These are phyloP conservation scores for Elaphurus davidianus DNA, from an alignment of 2,113 vertebrate genomes.

Conservation along the genomic window DNA sequence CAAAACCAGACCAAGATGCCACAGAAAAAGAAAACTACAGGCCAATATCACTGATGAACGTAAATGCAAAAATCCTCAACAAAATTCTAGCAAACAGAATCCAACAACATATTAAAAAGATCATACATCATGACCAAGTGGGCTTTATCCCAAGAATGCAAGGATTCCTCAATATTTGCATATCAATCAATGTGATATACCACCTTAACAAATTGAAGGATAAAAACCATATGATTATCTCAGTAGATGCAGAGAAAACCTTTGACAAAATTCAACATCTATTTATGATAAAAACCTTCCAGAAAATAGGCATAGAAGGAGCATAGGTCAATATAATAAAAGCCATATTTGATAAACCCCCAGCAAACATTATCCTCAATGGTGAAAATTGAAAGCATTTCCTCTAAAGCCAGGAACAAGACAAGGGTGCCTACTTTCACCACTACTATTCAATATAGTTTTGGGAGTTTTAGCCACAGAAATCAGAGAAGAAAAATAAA, in stretches of 20 bases:
- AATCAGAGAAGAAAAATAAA: background rate
- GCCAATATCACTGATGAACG: background rate
- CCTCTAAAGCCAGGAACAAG: background rate
- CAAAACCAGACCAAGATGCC: background rate
- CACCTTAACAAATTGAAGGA: background rate
- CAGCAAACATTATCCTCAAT: background rate
- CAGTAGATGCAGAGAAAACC: background rate
- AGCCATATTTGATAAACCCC: background rate
- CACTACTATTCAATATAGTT: background rate
- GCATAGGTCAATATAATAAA: background rate
- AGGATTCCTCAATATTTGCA: background rate
- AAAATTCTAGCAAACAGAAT: background rate
- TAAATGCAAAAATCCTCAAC: background rate
- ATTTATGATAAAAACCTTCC: background rate
- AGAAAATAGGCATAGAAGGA: background rate
- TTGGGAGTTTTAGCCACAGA: background rate
- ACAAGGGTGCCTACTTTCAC: background rate
- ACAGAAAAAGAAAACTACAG: background rate
- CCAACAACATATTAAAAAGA: background rate
- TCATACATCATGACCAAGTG: background rate
- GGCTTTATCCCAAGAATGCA: background rate
- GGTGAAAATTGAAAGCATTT: background rate
- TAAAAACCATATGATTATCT: background rate
- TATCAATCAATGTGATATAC: background rate
- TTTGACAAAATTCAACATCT: background rate